These are phyloP conservation scores for Bos taurus DNA, from an alignment of 2,113 vertebrate species.

Conservation along the genomic window ARS-UCD2.0 NC_037330.1:103862001-103862500, in stretches of 20 bases:
- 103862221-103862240: not conserved
- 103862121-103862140: not conserved
- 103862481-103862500: not conserved
- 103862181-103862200: not conserved
- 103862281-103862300: not conserved
- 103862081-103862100: conserved; percentile 8
- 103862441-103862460: not conserved
- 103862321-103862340: not conserved
- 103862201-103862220: not conserved
- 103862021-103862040: not conserved
- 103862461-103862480: not conserved
- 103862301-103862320: not conserved
- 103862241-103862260: not conserved
- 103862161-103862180: not conserved
- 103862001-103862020: not conserved
- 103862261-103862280: not conserved
- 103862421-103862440: not conserved
- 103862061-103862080: not conserved
- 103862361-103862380: not conserved
- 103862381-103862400: not conserved
- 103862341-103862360: not conserved
- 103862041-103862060: conserved; percentile 13
- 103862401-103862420: not conserved
- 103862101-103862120: not conserved
- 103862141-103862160: conserved; percentile 5